Percentiles rank a stretch among this genome's conserved stretches.
phyloP scores from a whole-genome alignment of 1,140 invertebrate genomes.

The Drosophila dunni region DNA sequence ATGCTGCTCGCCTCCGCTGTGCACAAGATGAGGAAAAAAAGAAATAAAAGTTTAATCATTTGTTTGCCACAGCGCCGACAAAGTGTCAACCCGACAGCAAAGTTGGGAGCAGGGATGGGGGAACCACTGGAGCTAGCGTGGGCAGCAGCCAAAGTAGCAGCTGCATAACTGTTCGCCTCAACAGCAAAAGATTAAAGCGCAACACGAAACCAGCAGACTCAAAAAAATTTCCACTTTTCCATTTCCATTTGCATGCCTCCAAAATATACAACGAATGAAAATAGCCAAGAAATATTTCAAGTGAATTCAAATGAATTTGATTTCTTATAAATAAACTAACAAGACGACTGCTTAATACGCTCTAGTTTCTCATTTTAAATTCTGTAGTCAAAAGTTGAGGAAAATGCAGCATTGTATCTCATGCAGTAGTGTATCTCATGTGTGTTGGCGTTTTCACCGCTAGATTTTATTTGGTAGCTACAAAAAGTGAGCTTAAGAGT shows the following conservation, averaged over 20 bases:
- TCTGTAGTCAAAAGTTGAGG: too few relatives aligned
- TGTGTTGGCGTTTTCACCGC: too few relatives aligned
- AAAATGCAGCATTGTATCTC: neutral
- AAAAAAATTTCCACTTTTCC: constrained; percentile 54
- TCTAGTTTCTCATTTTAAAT: neutral
- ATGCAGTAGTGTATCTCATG: too few relatives aligned
- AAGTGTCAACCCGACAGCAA: constrained; percentile 37
- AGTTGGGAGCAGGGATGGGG: neutral
- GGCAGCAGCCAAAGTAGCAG: constrained; percentile 55
- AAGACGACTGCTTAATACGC: neutral
- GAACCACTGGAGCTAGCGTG: constrained; percentile 37
- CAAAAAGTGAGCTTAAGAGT: too few relatives aligned
- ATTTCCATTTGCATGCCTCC: constrained; percentile 23
- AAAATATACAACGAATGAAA: constrained; percentile 55
- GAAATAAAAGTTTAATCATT: constrained; percentile 63
- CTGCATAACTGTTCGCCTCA: constrained; percentile 62
- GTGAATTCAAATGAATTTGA: constrained; percentile 37
- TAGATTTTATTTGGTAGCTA: too few relatives aligned
- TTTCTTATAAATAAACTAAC: neutral
- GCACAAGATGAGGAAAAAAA: neutral
- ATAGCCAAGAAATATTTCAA: constrained; percentile 53
- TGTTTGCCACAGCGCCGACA: constrained; percentile 47
- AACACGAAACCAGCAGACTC: constrained; percentile 48
- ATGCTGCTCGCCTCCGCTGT: constrained; percentile 24
- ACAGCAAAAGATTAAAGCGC: constrained; percentile 68